A percentile compares a stretch with the other conserved stretches of the same genome.
Evolutionary conservation across 2,113 vertebrate species (phyloP).

Genomic region (Andinoacara biseriatus): DNA sequence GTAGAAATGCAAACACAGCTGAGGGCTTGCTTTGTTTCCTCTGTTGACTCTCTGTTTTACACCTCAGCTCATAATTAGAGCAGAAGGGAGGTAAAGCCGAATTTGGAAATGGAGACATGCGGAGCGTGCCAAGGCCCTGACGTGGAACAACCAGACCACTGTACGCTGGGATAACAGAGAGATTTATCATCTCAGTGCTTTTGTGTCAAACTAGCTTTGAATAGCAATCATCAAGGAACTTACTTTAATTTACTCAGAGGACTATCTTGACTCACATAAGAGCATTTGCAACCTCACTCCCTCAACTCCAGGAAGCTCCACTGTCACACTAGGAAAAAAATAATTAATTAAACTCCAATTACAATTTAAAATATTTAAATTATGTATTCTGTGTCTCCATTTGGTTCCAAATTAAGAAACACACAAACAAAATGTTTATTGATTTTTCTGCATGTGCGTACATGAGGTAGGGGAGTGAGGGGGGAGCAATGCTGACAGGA

Average conservation of each 20-base stretch:
- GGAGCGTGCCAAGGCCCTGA: slow-evolving; percentile 31
- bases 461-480: neutral
- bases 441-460: neutral
- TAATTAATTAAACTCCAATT: neutral
- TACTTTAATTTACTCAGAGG: slow-evolving; percentile 34
- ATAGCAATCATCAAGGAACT: slow-evolving; percentile 34
- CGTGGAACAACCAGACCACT: slow-evolving; percentile 51
- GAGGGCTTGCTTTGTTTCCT: slow-evolving; percentile 57
- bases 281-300: neutral
- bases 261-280: neutral
- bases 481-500: neutral
- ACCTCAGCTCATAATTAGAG: slow-evolving; percentile 58
- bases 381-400: neutral
- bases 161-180: slow-evolving; percentile 45
- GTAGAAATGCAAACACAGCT: slow-evolving; percentile 61
- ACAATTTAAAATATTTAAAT: neutral
- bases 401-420: neutral
- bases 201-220: slow-evolving; percentile 26
- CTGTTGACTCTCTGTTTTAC: slow-evolving; percentile 62
- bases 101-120: slow-evolving; percentile 5
- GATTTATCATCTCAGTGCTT: slow-evolving; percentile 25
- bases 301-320: neutral
- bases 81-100: slow-evolving; percentile 26
- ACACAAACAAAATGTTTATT: neutral
- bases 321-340: neutral